Evolutionary conservation across 1,140 invertebrate species (phyloP).

Genomic region (Adoxophyes honmai): DNA sequence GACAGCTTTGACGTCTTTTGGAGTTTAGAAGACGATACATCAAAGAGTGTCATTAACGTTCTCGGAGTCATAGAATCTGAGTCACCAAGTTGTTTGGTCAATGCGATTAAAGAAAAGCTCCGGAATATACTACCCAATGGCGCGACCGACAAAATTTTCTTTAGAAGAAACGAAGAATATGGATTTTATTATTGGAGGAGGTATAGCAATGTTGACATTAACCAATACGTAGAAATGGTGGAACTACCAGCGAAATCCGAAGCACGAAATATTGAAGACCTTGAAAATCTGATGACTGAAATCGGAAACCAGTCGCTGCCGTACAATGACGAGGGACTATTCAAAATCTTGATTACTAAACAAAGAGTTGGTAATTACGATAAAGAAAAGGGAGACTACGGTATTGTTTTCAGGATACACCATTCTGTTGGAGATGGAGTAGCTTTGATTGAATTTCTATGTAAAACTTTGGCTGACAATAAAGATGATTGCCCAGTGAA

Average conservation of each 20-base stretch:
- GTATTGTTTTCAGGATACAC: conserved; percentile 75
- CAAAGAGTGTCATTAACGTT: conserved; percentile 67
- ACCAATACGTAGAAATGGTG: conserved; percentile 62
- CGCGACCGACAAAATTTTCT: conserved; percentile 60
- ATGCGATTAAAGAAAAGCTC: conserved; percentile 43
- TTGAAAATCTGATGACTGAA: conserved; percentile 58
- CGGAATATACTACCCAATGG: conserved; percentile 25
- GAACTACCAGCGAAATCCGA: conserved; percentile 43
- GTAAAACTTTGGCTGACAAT: conserved; percentile 64
- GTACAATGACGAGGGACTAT: conserved; percentile 60
- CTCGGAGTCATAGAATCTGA: conserved; percentile 65
- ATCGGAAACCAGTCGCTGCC: conserved; percentile 64
- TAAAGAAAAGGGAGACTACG: conserved; percentile 43
- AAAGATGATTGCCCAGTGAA: conserved; percentile 24
- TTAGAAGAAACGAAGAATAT: conserved; percentile 58
- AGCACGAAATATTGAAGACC: conserved; percentile 31
- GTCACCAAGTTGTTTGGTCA: conserved; percentile 31
- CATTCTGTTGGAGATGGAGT: conserved; percentile 76
- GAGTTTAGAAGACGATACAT: conserved; percentile 70
- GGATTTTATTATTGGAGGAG: conserved; percentile 77
- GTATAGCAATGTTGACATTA: conserved; percentile 52
- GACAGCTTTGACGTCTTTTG: conserved; percentile 75
- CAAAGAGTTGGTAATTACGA: conserved; percentile 39
- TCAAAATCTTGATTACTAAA: conserved; percentile 74
- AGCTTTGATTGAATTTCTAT: conserved; percentile 69